A percentile compares a stretch with the other conserved stretches of the same genome.
phyloP scores from a whole-genome alignment of 1,140 invertebrate species.

The Halictus rubicundus region DNA sequence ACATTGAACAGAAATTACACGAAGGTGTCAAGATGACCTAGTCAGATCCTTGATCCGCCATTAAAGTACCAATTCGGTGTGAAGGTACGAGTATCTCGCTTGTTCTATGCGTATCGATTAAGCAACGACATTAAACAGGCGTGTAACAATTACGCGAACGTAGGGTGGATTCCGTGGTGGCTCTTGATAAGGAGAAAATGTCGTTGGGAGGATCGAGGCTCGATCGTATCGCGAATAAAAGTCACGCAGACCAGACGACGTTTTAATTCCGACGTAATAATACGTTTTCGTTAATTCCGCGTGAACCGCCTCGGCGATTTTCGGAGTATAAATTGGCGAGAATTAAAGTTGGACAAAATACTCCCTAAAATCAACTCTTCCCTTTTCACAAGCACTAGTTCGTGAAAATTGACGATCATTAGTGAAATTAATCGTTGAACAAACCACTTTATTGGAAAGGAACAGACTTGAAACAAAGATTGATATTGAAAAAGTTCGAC shows the following conservation, averaged over 20 bases:
- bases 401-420: no score
- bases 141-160: slow-evolving; percentile 38
- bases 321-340: no score
- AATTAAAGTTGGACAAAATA: background rate
- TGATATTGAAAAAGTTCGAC: no score
- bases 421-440: no score
- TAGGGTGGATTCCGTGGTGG: slow-evolving; percentile 2
- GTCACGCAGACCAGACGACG: slow-evolving; percentile 12
- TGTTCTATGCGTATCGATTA: slow-evolving; percentile 27
- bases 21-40: background rate
- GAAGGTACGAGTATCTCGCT: background rate
- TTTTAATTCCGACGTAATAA: slow-evolving; percentile 15
- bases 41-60: background rate
- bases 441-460: no score
- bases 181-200: slow-evolving; percentile 21
- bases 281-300: background rate
- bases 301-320: background rate
- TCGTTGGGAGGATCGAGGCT: background rate
- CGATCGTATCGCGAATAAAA: slow-evolving; percentile 23
- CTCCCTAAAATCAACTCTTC: no score
- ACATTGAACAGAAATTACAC: background rate
- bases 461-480: no score
- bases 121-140: slow-evolving; percentile 2
- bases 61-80: background rate
- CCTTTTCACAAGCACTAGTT: no score